These are phyloP conservation scores for Digitonthophagus gazella DNA, from an alignment of 2,888 invertebrate species.

Conservation along the genomic window DNA sequence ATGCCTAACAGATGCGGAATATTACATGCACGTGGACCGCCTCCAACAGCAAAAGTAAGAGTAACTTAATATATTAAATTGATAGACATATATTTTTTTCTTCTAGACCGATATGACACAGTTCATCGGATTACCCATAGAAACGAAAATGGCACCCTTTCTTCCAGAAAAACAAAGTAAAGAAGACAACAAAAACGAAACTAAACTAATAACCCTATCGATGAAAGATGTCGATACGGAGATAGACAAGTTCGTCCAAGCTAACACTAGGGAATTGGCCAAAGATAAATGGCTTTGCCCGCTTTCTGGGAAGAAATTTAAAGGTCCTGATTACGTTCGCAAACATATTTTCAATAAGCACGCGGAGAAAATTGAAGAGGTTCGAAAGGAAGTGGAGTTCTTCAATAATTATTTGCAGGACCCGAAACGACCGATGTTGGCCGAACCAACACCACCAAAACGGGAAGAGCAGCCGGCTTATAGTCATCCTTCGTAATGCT, in stretches of 20 bases:
- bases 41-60: constrained; percentile 75
- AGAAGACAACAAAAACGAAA: constrained; percentile 62
- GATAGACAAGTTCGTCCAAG: constrained; percentile 92
- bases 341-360: constrained; percentile 99
- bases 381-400: constrained; percentile 93
- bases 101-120: constrained; percentile 65
- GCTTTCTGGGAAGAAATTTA: constrained; percentile 97
- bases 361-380: constrained; percentile 94
- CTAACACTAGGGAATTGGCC: constrained; percentile 94
- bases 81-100: constrained; percentile 24
- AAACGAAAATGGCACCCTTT: constrained; percentile 88
- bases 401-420: constrained; percentile 96
- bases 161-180: constrained; percentile 74
- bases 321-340: constrained; percentile 96
- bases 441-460: constrained; percentile 68
- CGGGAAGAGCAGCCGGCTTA: constrained; percentile 53
- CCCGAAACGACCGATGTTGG: constrained; percentile 89
- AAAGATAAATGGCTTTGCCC: constrained; percentile 99
- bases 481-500: constrained; percentile 47
- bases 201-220: constrained; percentile 46
- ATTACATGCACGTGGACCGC: constrained; percentile 91
- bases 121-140: constrained; percentile 78
- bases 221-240: constrained; percentile 62
- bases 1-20: constrained; percentile 99
- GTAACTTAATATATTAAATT: constrained; percentile 2